phyloP scores from a whole-genome alignment of 2,797 vertebrate genomes.

The Paedocypris micromegethes region DNA sequence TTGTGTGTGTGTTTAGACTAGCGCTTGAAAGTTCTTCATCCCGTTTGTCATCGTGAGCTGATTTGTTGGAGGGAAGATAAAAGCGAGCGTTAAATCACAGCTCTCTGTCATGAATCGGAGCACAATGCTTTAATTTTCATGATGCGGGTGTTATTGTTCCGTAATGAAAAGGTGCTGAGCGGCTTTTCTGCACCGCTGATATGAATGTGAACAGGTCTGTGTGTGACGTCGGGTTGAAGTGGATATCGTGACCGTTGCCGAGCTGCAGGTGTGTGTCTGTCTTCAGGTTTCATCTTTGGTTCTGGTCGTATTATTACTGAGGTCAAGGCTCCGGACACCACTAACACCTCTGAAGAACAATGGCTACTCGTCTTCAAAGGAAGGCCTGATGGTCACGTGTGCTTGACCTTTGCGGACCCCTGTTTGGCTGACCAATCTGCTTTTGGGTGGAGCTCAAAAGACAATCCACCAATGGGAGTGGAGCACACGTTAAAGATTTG shows the following conservation, averaged over 20 bases:
- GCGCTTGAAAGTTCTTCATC: not conserved
- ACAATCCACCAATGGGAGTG: not conserved
- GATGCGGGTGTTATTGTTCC: constrained; percentile 13
- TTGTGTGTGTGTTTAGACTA: too few species aligned
- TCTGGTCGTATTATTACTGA: constrained; percentile 43
- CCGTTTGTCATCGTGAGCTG: constrained; percentile 36
- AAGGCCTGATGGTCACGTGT: constrained; percentile 42
- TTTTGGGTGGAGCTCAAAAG: constrained; percentile 16
- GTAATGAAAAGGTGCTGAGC: constrained; percentile 46
- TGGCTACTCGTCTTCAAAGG: constrained; percentile 37
- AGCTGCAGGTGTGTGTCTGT: constrained; percentile 2
- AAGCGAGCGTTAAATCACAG: constrained; percentile 42
- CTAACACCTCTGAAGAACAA: constrained; percentile 45
- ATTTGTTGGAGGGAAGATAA: constrained; percentile 34
- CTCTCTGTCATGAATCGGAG: constrained; percentile 30
- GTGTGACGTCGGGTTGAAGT: constrained; percentile 6
- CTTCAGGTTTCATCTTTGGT: constrained; percentile 31
- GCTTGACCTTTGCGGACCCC: constrained; percentile 42
- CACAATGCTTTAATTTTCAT: constrained; percentile 27
- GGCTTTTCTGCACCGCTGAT: constrained; percentile 14
- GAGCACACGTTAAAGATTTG: not conserved
- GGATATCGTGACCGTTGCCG: constrained; percentile 16
- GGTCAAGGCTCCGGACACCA: constrained; percentile 25
- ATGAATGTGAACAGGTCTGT: constrained; percentile 17
- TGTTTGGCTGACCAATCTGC: constrained; percentile 32